Evolutionary conservation across 2,113 vertebrate species (phyloP).

Genomic region (Syngnathus floridae): DNA sequence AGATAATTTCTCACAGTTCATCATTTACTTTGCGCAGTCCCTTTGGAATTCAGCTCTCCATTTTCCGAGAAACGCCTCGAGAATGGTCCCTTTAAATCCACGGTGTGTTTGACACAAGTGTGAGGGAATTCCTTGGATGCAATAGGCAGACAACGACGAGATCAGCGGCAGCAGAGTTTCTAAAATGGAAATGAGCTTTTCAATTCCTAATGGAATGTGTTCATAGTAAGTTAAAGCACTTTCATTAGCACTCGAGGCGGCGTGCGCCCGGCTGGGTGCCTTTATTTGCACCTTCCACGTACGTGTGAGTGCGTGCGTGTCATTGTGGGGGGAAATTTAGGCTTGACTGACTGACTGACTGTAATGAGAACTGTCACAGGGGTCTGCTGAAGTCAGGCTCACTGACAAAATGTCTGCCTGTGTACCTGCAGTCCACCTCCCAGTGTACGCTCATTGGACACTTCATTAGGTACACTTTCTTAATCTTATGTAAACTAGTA

Average conservation of each 20-base stretch:
- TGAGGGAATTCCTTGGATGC: constrained; percentile 19
- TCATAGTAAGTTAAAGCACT: constrained; percentile 20
- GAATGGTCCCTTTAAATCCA: constrained; percentile 53
- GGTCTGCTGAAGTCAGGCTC: neutral
- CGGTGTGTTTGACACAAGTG: constrained; percentile 46
- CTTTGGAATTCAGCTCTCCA: constrained; percentile 49
- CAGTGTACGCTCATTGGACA: too few species aligned
- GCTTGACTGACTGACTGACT: neutral
- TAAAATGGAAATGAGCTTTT: constrained; percentile 40
- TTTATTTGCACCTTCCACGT: constrained; percentile 3
- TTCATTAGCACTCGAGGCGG: constrained; percentile 15
- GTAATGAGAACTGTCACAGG: neutral
- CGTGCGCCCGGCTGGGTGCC: too few species aligned
- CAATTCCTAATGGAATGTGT: constrained; percentile 20
- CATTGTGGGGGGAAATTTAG: neutral
- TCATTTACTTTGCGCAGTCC: constrained; percentile 51
- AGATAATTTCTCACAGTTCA: constrained; percentile 31
- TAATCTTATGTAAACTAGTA: too few species aligned
- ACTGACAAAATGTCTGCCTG: neutral
- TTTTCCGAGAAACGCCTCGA: constrained; percentile 51
- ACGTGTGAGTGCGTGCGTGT: neutral
- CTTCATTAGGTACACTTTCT: too few species aligned
- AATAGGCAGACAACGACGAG: constrained; percentile 36
- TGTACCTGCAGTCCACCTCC: neutral
- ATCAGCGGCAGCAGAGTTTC: constrained; percentile 38